Percentiles rank a stretch among this genome's conserved stretches.
phyloP scores from a whole-genome alignment of 2,888 invertebrate genomes.

The Axea sp. region DNA sequence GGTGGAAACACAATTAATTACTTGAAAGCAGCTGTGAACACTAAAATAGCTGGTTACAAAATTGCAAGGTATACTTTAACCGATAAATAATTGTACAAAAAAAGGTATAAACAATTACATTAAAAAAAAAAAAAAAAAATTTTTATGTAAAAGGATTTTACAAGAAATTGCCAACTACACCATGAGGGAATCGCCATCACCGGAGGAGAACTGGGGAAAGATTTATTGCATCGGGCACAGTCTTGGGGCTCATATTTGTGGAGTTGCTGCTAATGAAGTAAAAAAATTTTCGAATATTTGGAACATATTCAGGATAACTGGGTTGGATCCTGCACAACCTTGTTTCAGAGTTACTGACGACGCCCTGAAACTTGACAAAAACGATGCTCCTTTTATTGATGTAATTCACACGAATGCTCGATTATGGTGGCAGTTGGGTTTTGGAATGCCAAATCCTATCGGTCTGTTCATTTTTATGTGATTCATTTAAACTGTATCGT shows the following conservation, averaged over 20 bases:
- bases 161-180: constrained; percentile 25
- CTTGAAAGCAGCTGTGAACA: constrained; percentile 82
- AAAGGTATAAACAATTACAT: constrained; percentile 1
- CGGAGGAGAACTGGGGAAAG: constrained; percentile 66
- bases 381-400: constrained; percentile 83
- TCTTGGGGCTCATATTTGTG: constrained; percentile 83
- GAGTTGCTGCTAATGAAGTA: constrained; percentile 81
- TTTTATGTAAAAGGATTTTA: constrained; percentile 22
- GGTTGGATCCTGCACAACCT: constrained; percentile 84
- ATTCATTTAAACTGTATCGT: no score
- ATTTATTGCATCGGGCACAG: constrained; percentile 84
- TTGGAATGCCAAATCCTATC: constrained; percentile 82
- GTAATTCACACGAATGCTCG: constrained; percentile 84
- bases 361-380: constrained; percentile 80
- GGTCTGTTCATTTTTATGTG: no score
- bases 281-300: constrained; percentile 76
- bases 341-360: constrained; percentile 81
- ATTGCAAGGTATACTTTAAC: constrained; percentile 80
- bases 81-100: no score
- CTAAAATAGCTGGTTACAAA: constrained; percentile 81
- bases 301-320: constrained; percentile 78
- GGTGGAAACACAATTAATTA: constrained; percentile 84
- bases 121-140: not conserved
- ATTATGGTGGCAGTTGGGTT: constrained; percentile 81
- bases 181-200: no score